These are phyloP conservation scores for Eptatretus burgeri DNA, from an alignment of 2,113 vertebrate genomes.

Conservation along the genomic window DNA sequence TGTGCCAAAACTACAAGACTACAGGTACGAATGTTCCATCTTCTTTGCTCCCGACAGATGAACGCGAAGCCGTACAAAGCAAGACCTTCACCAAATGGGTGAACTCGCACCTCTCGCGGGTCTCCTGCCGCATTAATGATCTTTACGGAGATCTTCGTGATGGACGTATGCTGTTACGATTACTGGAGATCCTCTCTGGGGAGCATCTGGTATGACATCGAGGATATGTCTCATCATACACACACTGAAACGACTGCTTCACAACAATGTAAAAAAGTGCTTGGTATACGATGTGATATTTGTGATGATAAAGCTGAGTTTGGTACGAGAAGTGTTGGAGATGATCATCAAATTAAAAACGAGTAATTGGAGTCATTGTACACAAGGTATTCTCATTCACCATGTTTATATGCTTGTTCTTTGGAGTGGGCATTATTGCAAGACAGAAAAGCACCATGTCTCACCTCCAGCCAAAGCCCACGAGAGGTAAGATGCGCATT, in stretches of 20 bases:
- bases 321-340: no score
- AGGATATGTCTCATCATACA: background rate
- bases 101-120: slow-evolving; percentile 57
- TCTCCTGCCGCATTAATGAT: slow-evolving; percentile 52
- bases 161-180: slow-evolving; percentile 51
- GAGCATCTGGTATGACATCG: slow-evolving; percentile 47
- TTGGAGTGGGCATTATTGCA: no score
- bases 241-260: background rate
- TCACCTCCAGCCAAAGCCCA: slow-evolving; percentile 35
- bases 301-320: no score
- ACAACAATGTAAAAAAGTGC: no score
- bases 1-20: no score
- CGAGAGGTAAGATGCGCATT: slow-evolving; percentile 68
- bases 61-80: slow-evolving; percentile 70
- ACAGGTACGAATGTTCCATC: no score
- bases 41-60: slow-evolving; percentile 21
- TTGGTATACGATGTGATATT: no score
- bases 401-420: no score
- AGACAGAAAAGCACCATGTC: background rate
- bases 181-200: slow-evolving; percentile 60
- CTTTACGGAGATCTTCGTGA: slow-evolving; percentile 61
- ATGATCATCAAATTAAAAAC: no score
- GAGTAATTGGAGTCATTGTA: no score
- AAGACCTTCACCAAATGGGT: slow-evolving; percentile 91
- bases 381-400: no score